Evolutionary conservation across 2,888 invertebrate genomes (phyloP), one percentile per base, ranked within the genome.

Genomic region (Dromius quadrimaculatus): DNA sequence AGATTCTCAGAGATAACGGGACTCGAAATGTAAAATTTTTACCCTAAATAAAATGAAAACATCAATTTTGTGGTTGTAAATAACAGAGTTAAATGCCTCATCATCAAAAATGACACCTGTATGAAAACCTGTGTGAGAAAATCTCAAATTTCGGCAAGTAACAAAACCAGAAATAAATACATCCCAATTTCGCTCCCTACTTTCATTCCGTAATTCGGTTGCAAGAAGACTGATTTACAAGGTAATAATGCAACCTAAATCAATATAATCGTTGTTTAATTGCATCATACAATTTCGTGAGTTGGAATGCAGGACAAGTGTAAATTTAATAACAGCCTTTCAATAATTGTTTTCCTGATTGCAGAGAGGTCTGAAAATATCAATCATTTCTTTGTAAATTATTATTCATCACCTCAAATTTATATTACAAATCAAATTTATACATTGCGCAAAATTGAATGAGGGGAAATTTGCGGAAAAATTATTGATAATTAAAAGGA

Each of bases 231-330:
- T 36, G 34, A 23, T 19, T 36, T 59, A 34, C 59, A 59, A 59
- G 36, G 59, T 59, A 36, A 59, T 36, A 59, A 59, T 59, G 59
- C 36, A 0, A 20, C 36, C 19, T 59, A 8, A n/a, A n/a, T 5
- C 11, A 19, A 17, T 23, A 36, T 59, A 59, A 59, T 34, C 36
- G 59, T 36, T 36, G 59, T 59, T 59, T 59, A 59, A 59, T 59
- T 59, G 59, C 36, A 59, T n/a, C 36, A 36, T 34, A 20, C 59
- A 59, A 36, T 59, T 34, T 34, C 11, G 19, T 17, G 15, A 19
- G 36, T 19, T 2, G 36, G 45, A 64, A 64, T 64, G 45, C 47
- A 47, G 64, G 45, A 64, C 64, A 64, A 64, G 64, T 64, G 64
- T 64, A 34, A 47, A 22, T 64, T 64, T 64, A 64, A 64, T 64